Evolutionary conservation across 2,888 invertebrate species (phyloP).

Genomic region (Selenia dentaria): DNA sequence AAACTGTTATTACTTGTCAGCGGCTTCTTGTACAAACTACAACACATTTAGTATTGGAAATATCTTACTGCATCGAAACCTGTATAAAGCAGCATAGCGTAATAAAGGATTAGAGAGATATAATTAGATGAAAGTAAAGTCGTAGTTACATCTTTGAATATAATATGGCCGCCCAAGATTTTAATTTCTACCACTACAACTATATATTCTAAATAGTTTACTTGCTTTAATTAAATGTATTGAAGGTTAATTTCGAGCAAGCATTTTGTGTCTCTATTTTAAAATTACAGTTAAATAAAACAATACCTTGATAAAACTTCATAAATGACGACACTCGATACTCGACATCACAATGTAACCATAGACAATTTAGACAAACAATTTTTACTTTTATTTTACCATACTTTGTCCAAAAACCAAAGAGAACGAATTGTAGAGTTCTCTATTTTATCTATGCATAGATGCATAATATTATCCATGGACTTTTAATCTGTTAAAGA

Average conservation of each 20-base stretch:
- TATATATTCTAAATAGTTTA: no score
- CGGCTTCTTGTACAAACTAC: conserved; percentile 1
- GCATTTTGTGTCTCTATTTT: no score
- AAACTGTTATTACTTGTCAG: conserved; percentile 15
- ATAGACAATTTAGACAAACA: no score
- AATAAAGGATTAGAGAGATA: conserved; percentile 56
- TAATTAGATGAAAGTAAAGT: conserved; percentile 56
- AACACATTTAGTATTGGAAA: background rate
- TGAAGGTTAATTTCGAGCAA: no score
- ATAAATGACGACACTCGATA: conserved; percentile 81
- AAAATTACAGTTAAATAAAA: no score
- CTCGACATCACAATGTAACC: conserved; percentile 71
- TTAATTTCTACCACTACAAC: no score
- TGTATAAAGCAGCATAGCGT: background rate
- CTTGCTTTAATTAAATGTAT: no score
- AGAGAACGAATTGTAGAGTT: no score
- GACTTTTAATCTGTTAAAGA: no score
- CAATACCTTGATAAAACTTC: conserved; percentile 80
- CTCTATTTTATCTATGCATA: no score
- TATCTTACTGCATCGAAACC: background rate
- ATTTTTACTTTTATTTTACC: no score
- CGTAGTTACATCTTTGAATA: conserved; percentile 54
- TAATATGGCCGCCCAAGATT: conserved; percentile 74
- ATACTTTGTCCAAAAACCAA: background rate
- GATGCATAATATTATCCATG: no score